These are phyloP conservation scores for Crematogaster levior DNA, from an alignment of 2,888 invertebrate genomes.

Conservation along the genomic window DNA sequence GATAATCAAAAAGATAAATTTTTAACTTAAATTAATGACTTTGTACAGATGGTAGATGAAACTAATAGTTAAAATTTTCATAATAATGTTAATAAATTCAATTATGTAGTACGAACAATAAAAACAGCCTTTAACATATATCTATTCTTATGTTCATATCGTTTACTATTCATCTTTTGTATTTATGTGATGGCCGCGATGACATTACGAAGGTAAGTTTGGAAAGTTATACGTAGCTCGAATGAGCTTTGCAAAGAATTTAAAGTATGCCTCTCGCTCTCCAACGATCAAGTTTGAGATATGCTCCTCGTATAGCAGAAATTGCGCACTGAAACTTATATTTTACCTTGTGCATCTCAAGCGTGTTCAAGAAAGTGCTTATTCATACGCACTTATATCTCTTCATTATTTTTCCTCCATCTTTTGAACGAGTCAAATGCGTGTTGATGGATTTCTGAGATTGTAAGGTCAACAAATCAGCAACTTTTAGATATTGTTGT, in stretches of 20 bases:
- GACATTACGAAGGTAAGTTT: background rate
- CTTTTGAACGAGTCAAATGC: background rate
- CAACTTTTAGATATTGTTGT: no score
- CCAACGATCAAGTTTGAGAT: background rate
- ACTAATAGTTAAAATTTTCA: background rate
- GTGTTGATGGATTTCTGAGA: background rate
- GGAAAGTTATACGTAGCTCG: slow-evolving; percentile 24
- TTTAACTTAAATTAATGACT: background rate
- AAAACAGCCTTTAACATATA: background rate
- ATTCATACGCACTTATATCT: background rate
- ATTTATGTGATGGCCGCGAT: background rate
- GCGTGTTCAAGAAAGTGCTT: background rate
- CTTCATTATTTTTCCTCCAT: background rate
- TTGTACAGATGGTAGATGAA: background rate
- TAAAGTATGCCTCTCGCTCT: slow-evolving; percentile 14
- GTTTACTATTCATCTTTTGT: background rate
- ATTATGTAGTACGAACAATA: background rate
- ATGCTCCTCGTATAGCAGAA: background rate
- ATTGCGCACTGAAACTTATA: background rate
- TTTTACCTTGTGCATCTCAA: background rate
- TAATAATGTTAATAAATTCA: background rate
- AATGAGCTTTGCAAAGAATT: slow-evolving; percentile 32
- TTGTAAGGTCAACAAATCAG: background rate
- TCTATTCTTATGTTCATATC: background rate
- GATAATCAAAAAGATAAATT: background rate